Conservation (phyloP, 2,797 vertebrate species). For the Dendrocincla fuliginosa region DNA sequence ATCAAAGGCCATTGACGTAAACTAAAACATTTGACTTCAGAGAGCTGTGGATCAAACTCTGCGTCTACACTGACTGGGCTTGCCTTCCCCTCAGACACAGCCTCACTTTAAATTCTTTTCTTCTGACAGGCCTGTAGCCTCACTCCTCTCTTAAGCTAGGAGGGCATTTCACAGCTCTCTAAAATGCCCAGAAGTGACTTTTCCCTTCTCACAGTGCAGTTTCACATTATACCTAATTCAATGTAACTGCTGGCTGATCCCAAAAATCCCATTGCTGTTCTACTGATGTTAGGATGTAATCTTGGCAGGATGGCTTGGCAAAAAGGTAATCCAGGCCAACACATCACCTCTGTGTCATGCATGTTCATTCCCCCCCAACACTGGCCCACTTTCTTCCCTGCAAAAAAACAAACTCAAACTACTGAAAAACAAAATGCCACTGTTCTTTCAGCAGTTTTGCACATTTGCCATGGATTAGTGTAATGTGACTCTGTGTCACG, state of each 20-base stretch:
- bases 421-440: neutral
- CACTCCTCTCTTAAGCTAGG: constrained; percentile 31
- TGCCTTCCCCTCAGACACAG: constrained; percentile 58
- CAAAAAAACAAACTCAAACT: neutral
- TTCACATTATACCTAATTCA: neutral
- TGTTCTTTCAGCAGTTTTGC: neutral
- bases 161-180: constrained; percentile 10
- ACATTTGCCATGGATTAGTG: neutral
- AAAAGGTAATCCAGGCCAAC: neutral
- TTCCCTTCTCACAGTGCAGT: neutral
- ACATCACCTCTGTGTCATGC: neutral
- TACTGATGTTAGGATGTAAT: neutral
- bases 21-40: constrained; percentile 71
- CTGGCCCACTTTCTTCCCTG: neutral
- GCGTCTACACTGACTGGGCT: constrained; percentile 14
- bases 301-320: neutral
- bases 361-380: neutral
- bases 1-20: constrained; percentile 71
- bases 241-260: neutral
- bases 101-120: constrained; percentile 61
- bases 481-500: neutral
- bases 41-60: constrained; percentile 64
- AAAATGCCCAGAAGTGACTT: constrained; percentile 38
- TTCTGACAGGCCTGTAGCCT: constrained; percentile 53
- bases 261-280: neutral